Evolutionary conservation across 2,113 vertebrate genomes (phyloP).

Genomic region (Morone saxatilis): DNA sequence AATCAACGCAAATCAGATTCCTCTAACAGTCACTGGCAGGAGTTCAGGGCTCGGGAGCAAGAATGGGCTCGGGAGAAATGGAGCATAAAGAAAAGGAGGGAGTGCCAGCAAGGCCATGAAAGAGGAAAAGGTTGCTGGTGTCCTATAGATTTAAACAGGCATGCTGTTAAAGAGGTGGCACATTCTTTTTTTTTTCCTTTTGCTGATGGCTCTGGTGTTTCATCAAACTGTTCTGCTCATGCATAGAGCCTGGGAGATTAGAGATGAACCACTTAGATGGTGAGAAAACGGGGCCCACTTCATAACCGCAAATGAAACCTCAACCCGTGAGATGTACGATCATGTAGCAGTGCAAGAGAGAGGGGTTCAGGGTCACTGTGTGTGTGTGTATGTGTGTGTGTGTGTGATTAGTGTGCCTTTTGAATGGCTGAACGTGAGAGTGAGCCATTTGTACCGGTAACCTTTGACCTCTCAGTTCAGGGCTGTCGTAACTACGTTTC

Average conservation of each 20-base stretch:
- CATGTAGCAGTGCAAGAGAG: conserved; percentile 20
- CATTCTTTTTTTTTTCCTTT: conserved; percentile 15
- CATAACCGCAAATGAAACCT: conserved; percentile 20
- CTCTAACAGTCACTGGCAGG: conserved; percentile 59
- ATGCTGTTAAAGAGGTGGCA: conserved; percentile 42
- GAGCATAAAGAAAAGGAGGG: conserved; percentile 26
- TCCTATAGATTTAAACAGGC: conserved; percentile 39
- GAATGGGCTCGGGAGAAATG: conserved; percentile 36
- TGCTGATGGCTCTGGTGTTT: conserved; percentile 8
- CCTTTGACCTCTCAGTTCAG: conserved; percentile 66
- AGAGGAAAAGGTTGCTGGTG: conserved; percentile 41
- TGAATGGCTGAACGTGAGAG: conserved; percentile 70
- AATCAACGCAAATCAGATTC: conserved; percentile 76
- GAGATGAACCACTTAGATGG: conserved; percentile 52
- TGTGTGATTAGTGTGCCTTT: conserved; percentile 48
- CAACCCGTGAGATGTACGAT: conserved; percentile 46
- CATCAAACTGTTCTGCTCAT: conserved; percentile 21
- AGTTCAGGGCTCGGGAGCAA: conserved; percentile 51
- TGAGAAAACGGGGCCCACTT: conserved; percentile 62
- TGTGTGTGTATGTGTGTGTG: conserved; percentile 23
- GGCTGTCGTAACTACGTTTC: conserved; percentile 67
- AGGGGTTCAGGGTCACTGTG: conserved; percentile 42
- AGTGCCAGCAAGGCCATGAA: conserved; percentile 12
- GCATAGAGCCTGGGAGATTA: conserved; percentile 30
- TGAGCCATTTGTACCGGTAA: conserved; percentile 76